Evolutionary conservation across 2,113 vertebrate species (phyloP).

Genomic region (Cichladusa arquata): DNA sequence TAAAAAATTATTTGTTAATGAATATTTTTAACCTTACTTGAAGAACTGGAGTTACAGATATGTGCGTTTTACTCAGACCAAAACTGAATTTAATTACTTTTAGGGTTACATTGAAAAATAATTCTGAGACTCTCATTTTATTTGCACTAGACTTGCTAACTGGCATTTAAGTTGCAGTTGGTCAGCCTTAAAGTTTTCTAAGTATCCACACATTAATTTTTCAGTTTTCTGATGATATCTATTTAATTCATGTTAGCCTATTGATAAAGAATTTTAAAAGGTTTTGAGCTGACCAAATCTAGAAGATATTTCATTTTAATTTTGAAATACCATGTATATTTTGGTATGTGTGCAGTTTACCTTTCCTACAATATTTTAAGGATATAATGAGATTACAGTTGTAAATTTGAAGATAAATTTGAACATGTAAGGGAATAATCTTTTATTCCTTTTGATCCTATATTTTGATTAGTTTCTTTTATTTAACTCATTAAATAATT

Average conservation of each 20-base stretch:
- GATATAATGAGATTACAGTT: background rate
- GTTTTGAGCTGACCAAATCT: background rate
- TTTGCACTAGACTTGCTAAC: background rate
- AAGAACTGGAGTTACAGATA: background rate
- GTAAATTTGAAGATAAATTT: background rate
- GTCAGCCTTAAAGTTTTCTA: background rate
- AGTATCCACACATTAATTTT: accelerated
- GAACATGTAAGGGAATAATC: background rate
- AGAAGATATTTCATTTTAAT: background rate
- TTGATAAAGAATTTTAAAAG: background rate
- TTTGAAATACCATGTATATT: background rate
- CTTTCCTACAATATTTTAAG: background rate
- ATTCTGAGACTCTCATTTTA: background rate
- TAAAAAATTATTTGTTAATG: background rate
- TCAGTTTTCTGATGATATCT: background rate
- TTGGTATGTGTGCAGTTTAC: background rate
- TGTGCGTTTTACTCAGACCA: background rate
- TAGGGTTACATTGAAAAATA: background rate
- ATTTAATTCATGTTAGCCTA: background rate
- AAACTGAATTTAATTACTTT: background rate
- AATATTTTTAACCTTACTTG: background rate
- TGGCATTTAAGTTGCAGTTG: background rate
- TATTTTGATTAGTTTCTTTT: background rate
- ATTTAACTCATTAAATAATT: background rate
- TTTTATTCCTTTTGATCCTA: background rate